Evolutionary conservation across 2,888 invertebrate genomes (phyloP).

Genomic region (Caenorhabditis uteleia): DNA sequence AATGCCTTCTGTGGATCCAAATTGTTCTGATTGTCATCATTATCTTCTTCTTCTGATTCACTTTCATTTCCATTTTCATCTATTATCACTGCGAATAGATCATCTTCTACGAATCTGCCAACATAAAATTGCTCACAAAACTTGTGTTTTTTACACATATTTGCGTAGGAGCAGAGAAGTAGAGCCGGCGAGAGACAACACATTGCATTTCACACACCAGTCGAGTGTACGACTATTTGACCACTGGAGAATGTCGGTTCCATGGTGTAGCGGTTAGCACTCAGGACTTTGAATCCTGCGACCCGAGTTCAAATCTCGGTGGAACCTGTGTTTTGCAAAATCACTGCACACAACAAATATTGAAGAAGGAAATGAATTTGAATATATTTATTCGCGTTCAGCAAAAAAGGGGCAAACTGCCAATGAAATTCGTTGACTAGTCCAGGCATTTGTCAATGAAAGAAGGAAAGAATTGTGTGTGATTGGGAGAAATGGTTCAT

Average conservation of each 20-base stretch:
- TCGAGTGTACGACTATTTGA: too few relatives aligned
- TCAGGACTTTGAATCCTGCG: conserved; percentile 57
- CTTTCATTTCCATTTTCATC: conserved; percentile 40
- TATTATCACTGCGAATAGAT: conserved; percentile 45
- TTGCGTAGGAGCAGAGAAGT: conserved; percentile 5
- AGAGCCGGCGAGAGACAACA: too few relatives aligned
- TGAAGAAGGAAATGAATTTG: not conserved
- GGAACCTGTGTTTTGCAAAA: conserved; percentile 39
- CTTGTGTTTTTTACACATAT: not conserved
- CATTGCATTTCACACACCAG: conserved; percentile 11
- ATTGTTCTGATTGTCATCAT: conserved; percentile 14
- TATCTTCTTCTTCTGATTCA: conserved; percentile 30
- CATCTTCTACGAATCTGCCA: conserved; percentile 49
- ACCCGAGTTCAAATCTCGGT: conserved; percentile 57
- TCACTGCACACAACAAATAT: not conserved
- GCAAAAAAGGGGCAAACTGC: too few relatives aligned
- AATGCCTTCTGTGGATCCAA: conserved; percentile 36
- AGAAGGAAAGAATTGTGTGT: too few relatives aligned
- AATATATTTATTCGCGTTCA: too few relatives aligned
- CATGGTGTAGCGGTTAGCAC: conserved; percentile 60
- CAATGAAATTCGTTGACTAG: too few relatives aligned
- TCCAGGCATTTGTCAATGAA: too few relatives aligned
- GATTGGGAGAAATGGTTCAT: too few relatives aligned
- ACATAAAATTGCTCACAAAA: too few relatives aligned
- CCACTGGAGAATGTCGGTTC: too few relatives aligned